Conservation (phyloP, 2,888 invertebrate genomes). For the Nudaria mundana region DNA sequence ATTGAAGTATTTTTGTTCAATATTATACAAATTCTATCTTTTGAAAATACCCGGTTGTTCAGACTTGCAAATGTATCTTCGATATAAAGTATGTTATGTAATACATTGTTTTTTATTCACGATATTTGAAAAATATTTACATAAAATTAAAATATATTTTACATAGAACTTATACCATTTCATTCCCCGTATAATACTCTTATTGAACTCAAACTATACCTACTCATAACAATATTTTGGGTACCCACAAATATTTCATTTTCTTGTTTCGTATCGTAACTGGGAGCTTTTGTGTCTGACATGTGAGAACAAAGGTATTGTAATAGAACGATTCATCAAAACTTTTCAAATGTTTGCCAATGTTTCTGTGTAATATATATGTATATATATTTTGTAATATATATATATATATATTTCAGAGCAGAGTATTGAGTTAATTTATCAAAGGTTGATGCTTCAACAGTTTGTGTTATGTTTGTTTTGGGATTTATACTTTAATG, state of each 20-base stretch:
- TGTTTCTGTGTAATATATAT: slow-evolving; percentile 7
- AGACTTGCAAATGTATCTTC: too few species aligned
- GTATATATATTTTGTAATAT: too few species aligned
- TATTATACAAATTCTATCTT: too few species aligned
- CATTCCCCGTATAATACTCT: too few species aligned
- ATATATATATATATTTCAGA: slow-evolving; percentile 11
- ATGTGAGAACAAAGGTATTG: slow-evolving; percentile 23
- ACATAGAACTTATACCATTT: too few species aligned
- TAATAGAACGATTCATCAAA: slow-evolving; percentile 38
- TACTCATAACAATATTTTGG: not conserved
- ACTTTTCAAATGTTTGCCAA: slow-evolving; percentile 26
- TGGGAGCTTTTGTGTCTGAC: slow-evolving; percentile 18
- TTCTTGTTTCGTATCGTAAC: slow-evolving; percentile 2
- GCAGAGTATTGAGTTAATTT: slow-evolving; percentile 13
- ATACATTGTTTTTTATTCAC: too few species aligned
- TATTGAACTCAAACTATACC: too few species aligned
- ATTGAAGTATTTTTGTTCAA: too few species aligned
- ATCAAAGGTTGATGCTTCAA: slow-evolving; percentile 19
- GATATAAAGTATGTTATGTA: too few species aligned
- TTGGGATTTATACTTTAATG: slow-evolving; percentile 2
- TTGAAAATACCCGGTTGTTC: too few species aligned
- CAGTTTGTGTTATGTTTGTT: slow-evolving; percentile 10
- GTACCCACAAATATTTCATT: slow-evolving; percentile 2
- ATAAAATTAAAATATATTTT: not conserved
- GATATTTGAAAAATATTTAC: not conserved